Evolutionary conservation across 2,888 invertebrate genomes (phyloP), one percentile per base, ranked within the genome.

Genomic region (Muschampia plurimacula): DNA sequence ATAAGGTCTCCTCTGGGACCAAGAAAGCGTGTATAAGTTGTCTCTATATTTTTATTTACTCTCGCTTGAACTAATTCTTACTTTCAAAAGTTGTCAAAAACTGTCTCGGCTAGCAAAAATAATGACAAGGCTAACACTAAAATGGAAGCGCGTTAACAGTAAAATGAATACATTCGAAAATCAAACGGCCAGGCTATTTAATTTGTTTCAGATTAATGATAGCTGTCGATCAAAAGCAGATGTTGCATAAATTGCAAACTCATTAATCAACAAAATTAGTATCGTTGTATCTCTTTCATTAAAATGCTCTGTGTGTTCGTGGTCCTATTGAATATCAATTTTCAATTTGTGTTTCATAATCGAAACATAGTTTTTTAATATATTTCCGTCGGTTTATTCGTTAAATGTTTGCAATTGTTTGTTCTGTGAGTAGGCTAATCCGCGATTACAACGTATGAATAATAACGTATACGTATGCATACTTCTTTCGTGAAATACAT

Each of bases 231-330:
- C 70, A 65, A 65, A 65, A 59, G 36, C 70, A 70, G 59, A 59
- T 71, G 71, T 36, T 71, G 57, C 71, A 66, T 66, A 66, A 71
- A 70, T 70, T 71, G 71, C 65, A 66, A 71, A 71, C 66, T 60
- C 59, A 71, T 71, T 66, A 49, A 59, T 71, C 71, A 71, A 59
- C 70, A 22, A 66, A 66, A 66, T 71, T 36, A 60, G 49, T 39
- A 63, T 52, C 36, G 60, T 41, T 39, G 46, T 59, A 59, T 65
- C 57, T 9, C n/a, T 70, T 70, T 65, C 65, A 52, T 65, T 70
- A 44, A 41, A 67, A n/a, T 62, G 60, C 9, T 10, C 62, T 15
- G 3, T 15, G 62, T 0, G 62, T 62, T 62, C 39, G 62, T 2
- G 62, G 62, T 15, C 7, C 41, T 32, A 39, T 15, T 62, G 62